Base-by-base conservation (phyloP, 2,113 vertebrate genomes). In the Mungos mungo region DNA sequence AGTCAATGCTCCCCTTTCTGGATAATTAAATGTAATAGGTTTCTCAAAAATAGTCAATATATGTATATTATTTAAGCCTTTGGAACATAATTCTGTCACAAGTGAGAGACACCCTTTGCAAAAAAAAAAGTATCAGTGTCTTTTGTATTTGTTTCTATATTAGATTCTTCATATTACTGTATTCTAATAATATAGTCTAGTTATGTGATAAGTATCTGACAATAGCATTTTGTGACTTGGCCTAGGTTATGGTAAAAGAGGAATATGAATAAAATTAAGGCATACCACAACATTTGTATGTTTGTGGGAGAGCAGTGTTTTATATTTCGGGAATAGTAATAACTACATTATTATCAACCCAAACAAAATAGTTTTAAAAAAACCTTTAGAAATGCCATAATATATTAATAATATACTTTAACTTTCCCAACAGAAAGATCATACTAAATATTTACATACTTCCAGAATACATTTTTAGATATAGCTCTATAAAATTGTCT, bases 141-240 rank as follows among this genome's bases (percentile, higher is more conserved):
- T 83, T 76, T 86, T n/a, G 8, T 77, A 31, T 74, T 90, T 93
- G 7, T 21, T 94, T 94, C 88, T 54, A 90, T 45, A 66, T 80
- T 57, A 52, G 0, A 0, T 23, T 90, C 11, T 88, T 66, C 10
- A 45, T 68, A 84, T 83, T 74, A 54, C 2, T 60, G 2, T 71
- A 47, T 79, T 94, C 65, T 41, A 83, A 19, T 88, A 87, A 80
- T 96, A 74, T 66, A 82, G 35, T 88, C 38, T 79, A 93, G 57
- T 83, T 95, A 63, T 38, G 3, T 80, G 74, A 86, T 35, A 45
- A 10, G 3, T 52, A 72, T n/a, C 21, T 88, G 47, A 72, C 57
- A 81, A 60, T 38, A 45, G 41, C 35, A 60, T 60, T 84, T 88
- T 83, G 15, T 90, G 16, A 76, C 14, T 47, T 80, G 38, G 1